These are phyloP conservation scores for Cynopterus brachyotis DNA, from an alignment of 2,113 vertebrate genomes.

Conservation along the genomic window DNA sequence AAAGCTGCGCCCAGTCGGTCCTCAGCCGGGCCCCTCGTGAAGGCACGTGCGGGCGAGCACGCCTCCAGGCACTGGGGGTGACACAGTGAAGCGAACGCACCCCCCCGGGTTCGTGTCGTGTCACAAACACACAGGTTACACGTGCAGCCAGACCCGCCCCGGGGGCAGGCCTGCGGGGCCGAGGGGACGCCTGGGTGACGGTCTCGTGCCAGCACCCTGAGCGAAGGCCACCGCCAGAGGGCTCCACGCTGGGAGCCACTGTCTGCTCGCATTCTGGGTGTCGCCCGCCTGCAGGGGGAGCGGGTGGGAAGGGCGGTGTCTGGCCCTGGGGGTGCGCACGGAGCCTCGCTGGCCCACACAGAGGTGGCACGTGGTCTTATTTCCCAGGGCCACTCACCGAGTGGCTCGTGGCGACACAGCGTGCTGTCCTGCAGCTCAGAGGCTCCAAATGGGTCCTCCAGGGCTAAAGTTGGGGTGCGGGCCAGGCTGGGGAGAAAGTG, in stretches of 20 bases:
- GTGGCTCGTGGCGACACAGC: not conserved
- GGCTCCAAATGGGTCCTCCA: not conserved
- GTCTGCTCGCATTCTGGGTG: not conserved
- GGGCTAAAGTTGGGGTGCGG: rapidly evolving
- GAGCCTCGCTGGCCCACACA: not conserved
- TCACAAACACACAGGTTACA: not conserved
- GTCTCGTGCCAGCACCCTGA: no score
- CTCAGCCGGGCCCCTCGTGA: rapidly evolving
- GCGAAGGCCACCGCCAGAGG: not conserved
- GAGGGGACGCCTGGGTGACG: no score
- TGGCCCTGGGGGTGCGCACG: no score
- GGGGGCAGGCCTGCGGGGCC: not conserved
- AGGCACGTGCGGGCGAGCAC: rapidly evolving
- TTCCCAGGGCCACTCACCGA: not conserved
- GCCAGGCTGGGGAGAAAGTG: not conserved
- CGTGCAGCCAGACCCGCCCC: not conserved
- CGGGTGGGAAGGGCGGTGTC: not conserved
- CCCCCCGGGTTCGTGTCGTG: not conserved
- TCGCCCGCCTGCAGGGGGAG: not conserved
- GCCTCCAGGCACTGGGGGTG: rapidly evolving
- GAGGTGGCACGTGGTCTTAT: not conserved
- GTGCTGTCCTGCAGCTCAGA: not conserved
- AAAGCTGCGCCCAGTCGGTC: rapidly evolving
- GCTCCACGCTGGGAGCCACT: rapidly evolving
- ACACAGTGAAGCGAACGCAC: rapidly evolving